Evolutionary conservation across 1,140 invertebrate genomes (phyloP), one percentile per base, ranked within the genome.

Genomic region (Kradibia gibbosae): DNA sequence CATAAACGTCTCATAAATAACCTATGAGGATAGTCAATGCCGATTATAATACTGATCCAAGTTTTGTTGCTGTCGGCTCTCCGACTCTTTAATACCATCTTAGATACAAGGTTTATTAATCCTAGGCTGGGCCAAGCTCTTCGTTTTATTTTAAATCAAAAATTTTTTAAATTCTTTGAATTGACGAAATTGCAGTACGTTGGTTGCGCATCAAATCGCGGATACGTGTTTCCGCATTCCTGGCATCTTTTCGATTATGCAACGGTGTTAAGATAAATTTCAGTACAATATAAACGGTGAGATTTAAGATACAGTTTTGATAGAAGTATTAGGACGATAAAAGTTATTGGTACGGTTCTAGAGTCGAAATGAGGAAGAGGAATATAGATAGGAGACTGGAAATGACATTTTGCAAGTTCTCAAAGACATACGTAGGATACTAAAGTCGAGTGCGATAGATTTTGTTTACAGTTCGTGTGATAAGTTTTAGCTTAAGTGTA

Each of bases 1-100:
- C 86, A 87, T 89, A 86, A 86, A 87, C 85, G 85, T 85, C 87
- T 84, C 87, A 83, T 88, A 88, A 88, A 89, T 87, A 87, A 87
- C 82, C 22, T 81, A 53, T 71, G 76, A 31, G 81, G 84, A 85
- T 86, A 86, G 87, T 87, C 86, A 88, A 85, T 78, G 86, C 83
- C 84, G 83, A 86, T 87, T 86, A 86, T 88, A 87, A 86, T 87
- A 76, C 83, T 71, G 83, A 83, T 83, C 76, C 82, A 80, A 57
- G 62, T 28, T 70, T 31, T 70, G 65, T 31, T 71, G 67, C 48
- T 34, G 22, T 48, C 34, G 50, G 50, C 50, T 17, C 50, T 53
- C 22, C 50, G 42, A 13, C 42, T 45, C 50, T 20, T 17, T 77
- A 65, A 77, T 22, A 62, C 60, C 73, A 36, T 11, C 36, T 36